A percentile compares a stretch with the other conserved stretches of the same genome.
These are phyloP conservation scores for Salvelinus alpinus DNA, from an alignment of 2,113 vertebrate genomes.

Conservation along the genomic window DNA sequence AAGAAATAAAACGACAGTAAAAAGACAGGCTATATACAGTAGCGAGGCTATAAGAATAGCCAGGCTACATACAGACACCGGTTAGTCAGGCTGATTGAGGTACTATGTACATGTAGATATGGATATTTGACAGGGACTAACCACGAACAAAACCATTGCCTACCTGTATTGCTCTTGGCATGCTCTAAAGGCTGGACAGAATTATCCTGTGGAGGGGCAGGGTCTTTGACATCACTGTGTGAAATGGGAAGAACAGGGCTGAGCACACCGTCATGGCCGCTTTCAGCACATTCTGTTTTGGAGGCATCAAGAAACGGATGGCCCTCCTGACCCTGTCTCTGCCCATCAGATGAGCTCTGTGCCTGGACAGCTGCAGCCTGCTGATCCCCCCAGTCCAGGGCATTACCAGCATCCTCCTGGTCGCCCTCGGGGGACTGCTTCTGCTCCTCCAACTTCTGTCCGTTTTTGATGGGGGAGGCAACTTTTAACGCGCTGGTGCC, in stretches of 20 bases:
- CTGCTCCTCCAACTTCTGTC: conserved; percentile 9
- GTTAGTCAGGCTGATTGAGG: too few species aligned
- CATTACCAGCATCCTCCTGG: conserved; percentile 19
- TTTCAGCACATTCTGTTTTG: conserved; percentile 46
- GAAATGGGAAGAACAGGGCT: conserved; percentile 11
- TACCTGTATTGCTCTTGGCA: conserved; percentile 70
- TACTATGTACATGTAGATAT: too few species aligned
- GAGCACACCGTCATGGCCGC: conserved; percentile 18
- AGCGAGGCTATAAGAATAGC: too few species aligned
- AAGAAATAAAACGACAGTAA: too few species aligned
- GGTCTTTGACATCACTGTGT: background rate
- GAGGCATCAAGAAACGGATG: background rate
- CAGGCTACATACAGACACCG: too few species aligned
- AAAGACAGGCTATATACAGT: too few species aligned
- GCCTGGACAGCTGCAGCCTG: conserved; percentile 25
- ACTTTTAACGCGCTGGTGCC: conserved; percentile 41
- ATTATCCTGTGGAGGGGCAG: conserved; percentile 36
- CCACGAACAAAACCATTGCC: background rate
- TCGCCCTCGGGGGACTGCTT: conserved; percentile 22
- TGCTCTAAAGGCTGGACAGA: conserved; percentile 47
- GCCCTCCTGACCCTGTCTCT: background rate
- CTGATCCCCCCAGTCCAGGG: conserved; percentile 43
- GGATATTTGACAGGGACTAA: background rate
- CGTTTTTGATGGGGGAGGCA: conserved; percentile 39
- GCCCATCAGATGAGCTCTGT: background rate